Percentiles rank a stretch among this genome's conserved stretches.
These are phyloP conservation scores for Ennomos quercinarius DNA, from an alignment of 2,888 invertebrate genomes.

Conservation along the genomic window DNA sequence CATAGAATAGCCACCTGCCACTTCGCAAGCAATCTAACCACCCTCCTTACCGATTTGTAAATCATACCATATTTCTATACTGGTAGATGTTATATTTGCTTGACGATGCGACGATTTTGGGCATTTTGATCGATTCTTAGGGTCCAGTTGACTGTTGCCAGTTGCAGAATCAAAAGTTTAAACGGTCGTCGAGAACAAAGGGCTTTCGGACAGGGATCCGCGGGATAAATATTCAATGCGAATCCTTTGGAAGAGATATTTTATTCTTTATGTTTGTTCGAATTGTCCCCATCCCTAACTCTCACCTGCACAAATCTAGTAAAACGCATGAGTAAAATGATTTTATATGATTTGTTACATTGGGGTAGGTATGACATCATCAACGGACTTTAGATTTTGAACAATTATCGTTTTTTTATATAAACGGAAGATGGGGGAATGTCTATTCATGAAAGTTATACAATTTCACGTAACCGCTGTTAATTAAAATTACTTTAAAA, in stretches of 20 bases:
- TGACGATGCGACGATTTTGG: slow-evolving; percentile 36
- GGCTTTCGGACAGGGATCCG: slow-evolving; percentile 76
- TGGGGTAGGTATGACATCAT: slow-evolving; percentile 44
- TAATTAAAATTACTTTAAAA: slow-evolving; percentile 35
- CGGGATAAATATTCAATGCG: slow-evolving; percentile 84
- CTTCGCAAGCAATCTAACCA: slow-evolving; percentile 54
- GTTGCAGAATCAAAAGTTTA: slow-evolving; percentile 86
- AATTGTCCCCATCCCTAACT: slow-evolving; percentile 63
- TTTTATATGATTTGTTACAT: slow-evolving; percentile 52
- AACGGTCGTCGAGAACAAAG: slow-evolving; percentile 83
- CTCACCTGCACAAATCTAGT: slow-evolving; percentile 77
- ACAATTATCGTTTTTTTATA: slow-evolving; percentile 10
- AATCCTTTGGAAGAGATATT: slow-evolving; percentile 84
- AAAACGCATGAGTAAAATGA: slow-evolving; percentile 57
- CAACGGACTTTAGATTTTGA: slow-evolving; percentile 51
- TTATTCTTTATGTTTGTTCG: slow-evolving; percentile 76
- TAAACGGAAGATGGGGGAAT: slow-evolving; percentile 19
- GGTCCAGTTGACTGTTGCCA: slow-evolving; percentile 84
- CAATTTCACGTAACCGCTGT: slow-evolving; percentile 2
- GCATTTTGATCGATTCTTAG: slow-evolving; percentile 68
- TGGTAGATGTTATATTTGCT: slow-evolving; percentile 46
- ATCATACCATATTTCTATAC: slow-evolving; percentile 36
- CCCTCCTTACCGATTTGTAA: slow-evolving; percentile 29
- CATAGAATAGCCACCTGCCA: slow-evolving; percentile 77
- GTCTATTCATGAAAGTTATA: slow-evolving; percentile 15